Conservation (phyloP, 1,140 invertebrate species). For the Rhizoglyphus robini region DNA sequence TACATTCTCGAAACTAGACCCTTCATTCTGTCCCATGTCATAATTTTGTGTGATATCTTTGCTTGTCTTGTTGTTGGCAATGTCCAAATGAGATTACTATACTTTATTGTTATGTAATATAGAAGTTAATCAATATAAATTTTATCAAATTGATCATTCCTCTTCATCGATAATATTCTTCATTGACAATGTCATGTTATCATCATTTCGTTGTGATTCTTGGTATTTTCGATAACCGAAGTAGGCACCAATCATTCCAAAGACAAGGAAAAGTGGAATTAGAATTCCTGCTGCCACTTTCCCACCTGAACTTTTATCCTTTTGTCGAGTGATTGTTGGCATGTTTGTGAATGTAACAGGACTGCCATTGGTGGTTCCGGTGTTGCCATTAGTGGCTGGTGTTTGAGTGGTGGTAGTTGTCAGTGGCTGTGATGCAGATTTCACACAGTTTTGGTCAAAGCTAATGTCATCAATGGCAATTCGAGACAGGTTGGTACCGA, state of each 20-base stretch:
- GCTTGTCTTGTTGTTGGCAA: background rate
- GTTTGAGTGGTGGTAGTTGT: background rate
- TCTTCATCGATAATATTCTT: background rate
- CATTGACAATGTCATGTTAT: background rate
- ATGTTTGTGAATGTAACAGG: background rate
- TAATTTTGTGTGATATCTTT: background rate
- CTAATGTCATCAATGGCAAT: slow-evolving; percentile 24
- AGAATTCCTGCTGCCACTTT: background rate
- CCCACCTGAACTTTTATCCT: background rate
- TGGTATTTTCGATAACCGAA: background rate
- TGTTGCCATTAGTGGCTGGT: background rate
- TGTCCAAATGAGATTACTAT: background rate
- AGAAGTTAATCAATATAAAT: background rate
- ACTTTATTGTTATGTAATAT: background rate
- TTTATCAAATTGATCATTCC: background rate
- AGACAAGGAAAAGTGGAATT: background rate
- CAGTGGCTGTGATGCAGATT: background rate
- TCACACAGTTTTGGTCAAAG: slow-evolving; percentile 18
- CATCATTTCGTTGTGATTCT: background rate
- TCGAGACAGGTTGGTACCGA: background rate
- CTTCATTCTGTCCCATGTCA: background rate
- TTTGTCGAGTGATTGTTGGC: background rate
- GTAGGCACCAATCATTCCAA: background rate
- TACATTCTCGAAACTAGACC: background rate
- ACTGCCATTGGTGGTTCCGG: background rate